These are phyloP conservation scores for Ladona fulva DNA, from an alignment of 1,140 invertebrate species.

Conservation along the genomic window DNA sequence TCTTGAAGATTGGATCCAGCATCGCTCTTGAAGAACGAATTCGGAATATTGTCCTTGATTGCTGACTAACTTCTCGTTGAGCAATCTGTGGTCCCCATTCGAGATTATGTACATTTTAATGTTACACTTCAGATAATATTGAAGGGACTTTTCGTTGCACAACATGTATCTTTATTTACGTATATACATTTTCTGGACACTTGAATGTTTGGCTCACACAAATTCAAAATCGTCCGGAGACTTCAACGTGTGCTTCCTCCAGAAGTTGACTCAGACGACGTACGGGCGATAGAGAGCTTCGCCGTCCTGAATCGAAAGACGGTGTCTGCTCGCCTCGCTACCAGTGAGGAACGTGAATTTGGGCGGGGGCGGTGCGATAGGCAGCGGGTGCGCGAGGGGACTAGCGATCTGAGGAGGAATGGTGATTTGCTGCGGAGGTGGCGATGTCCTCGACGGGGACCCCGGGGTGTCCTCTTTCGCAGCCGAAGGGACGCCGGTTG, in stretches of 20 bases:
- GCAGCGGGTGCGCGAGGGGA: background rate
- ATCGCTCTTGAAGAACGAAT: too few species aligned
- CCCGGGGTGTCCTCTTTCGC: background rate
- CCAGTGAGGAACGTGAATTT: background rate
- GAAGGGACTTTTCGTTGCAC: too few species aligned
- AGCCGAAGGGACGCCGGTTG: background rate
- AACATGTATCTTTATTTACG: too few species aligned
- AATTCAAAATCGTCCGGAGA: background rate
- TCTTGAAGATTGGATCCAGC: too few species aligned
- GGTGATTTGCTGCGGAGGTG: background rate
- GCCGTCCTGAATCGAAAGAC: background rate
- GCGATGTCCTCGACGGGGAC: background rate
- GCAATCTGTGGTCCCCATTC: too few species aligned
- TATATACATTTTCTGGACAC: too few species aligned
- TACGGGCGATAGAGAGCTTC: background rate
- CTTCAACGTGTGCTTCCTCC: background rate
- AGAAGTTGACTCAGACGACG: background rate
- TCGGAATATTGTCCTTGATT: too few species aligned
- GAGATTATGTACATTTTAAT: too few species aligned
- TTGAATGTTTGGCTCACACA: too few species aligned
- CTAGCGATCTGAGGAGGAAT: background rate
- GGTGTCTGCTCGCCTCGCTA: background rate
- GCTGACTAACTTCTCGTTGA: too few species aligned
- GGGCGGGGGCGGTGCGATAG: constrained; percentile 16
- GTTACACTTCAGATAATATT: too few species aligned